Conservation (phyloP, 2,888 invertebrate genomes). For the Neoaliturus tenellus region DNA sequence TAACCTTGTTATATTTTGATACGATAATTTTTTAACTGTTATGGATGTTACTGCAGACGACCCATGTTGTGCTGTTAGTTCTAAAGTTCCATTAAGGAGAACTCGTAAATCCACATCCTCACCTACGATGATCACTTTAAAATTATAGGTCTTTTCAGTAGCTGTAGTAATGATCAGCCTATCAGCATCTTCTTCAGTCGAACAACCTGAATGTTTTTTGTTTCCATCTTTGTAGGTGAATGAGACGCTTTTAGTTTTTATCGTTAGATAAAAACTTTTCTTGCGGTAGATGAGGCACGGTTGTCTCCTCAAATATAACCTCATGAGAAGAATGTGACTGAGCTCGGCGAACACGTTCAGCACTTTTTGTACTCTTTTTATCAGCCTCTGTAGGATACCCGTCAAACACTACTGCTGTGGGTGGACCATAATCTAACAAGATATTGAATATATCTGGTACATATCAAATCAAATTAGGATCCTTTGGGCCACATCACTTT, state of each 20-base stretch:
- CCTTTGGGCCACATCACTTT: too few relatives aligned
- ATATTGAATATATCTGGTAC: constrained; percentile 67
- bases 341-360: neutral
- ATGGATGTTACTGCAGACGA: too few relatives aligned
- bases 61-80: too few relatives aligned
- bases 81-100: constrained; percentile 20
- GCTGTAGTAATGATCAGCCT: too few relatives aligned
- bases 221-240: too few relatives aligned
- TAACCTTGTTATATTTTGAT: too few relatives aligned
- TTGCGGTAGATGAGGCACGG: constrained; percentile 59
- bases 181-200: too few relatives aligned
- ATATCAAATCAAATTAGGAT: constrained; percentile 61
- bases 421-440: constrained; percentile 62
- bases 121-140: constrained; percentile 54
- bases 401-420: constrained; percentile 65
- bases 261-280: constrained; percentile 65
- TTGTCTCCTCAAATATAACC: constrained; percentile 62
- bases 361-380: constrained; percentile 48
- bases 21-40: too few relatives aligned
- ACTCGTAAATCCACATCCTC: constrained; percentile 63
- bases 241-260: constrained; percentile 64
- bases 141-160: too few relatives aligned
- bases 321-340: constrained; percentile 57
- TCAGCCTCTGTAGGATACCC: constrained; percentile 60
- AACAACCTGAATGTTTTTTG: too few relatives aligned